phyloP scores from a whole-genome alignment of 2,797 vertebrate species.

The Rhynchonycteris naso region DNA sequence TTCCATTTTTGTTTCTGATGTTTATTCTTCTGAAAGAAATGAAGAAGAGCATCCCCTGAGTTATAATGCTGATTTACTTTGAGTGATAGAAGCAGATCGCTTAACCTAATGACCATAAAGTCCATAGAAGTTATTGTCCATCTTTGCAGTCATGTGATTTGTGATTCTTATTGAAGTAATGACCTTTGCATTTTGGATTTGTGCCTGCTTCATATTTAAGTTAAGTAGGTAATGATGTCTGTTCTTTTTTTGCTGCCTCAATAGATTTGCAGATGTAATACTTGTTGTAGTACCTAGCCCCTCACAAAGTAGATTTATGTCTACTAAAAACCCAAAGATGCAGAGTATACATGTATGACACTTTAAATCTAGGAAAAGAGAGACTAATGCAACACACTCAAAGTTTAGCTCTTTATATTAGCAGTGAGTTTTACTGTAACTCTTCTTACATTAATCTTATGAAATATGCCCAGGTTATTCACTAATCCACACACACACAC shows the following conservation, averaged over 20 bases:
- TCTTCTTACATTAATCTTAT: neutral
- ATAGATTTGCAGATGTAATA: neutral
- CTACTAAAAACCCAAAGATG: neutral
- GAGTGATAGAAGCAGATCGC: neutral
- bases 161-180: neutral
- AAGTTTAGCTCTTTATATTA: neutral
- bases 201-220: neutral
- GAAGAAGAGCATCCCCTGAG: neutral
- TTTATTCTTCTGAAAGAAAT: slow-evolving; percentile 36
- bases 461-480: neutral
- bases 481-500: neutral
- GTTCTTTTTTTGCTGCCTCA: neutral
- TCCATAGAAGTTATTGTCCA: neutral
- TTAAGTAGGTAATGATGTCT: neutral
- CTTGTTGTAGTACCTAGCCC: neutral
- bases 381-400: neutral
- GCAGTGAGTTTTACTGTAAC: neutral
- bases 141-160: neutral
- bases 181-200: neutral
- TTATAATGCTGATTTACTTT: neutral
- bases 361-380: neutral
- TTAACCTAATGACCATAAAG: neutral
- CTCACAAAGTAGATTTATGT: neutral
- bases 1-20: neutral
- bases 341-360: neutral